Evolutionary conservation across 2,888 invertebrate genomes (phyloP), one percentile per base, ranked within the genome.

Genomic region (Plagiodera versicolora): DNA sequence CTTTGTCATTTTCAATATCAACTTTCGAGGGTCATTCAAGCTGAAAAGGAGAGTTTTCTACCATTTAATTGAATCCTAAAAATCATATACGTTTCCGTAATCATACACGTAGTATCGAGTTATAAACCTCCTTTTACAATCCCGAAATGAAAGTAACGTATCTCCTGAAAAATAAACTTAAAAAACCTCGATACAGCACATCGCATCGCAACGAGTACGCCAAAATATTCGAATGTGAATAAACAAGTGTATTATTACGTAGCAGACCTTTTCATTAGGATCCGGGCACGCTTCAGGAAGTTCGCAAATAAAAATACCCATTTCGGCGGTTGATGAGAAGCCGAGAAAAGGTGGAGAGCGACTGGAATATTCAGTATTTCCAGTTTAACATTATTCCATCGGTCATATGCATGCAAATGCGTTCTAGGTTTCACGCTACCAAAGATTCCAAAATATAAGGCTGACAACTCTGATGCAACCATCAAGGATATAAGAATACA

Each of bases 371-470:
- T 66, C 67, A 60, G 63, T 55, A 61, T 58, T 60, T 61, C 50
- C 24, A 44, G 57, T 65, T 67, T 53, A 52, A 11, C 28, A 67
- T 65, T 67, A 68, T 63, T 67, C 61, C 56, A 56, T 66, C 64
- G 61, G 61, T 66, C 75, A 78, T 78, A 76, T 78, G 77, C 77
- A 79, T 79, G 78, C 77, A 77, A 79, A 78, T 78, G 77, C 77
- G 75, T 77, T 77, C 70, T 74, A 70, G 72, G 69, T 24, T 24
- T 24, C 6, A 3, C 24, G 3, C 72, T 72, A 71, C 68, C 72
- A 58, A 58, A 68, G 65, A 67, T 69, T 71, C 71, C 70, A 72
- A 76, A 76, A 76, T 75, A 75, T 39, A n/a, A 11, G 32, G 24
- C 6, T 24, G 3, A 24, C 6, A 24, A 6, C 24, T n/a, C 24